Percentiles rank a stretch among this genome's conserved stretches.
These are phyloP conservation scores for Falco berigora DNA, from an alignment of 2,797 vertebrate species.

Conservation along the genomic window DNA sequence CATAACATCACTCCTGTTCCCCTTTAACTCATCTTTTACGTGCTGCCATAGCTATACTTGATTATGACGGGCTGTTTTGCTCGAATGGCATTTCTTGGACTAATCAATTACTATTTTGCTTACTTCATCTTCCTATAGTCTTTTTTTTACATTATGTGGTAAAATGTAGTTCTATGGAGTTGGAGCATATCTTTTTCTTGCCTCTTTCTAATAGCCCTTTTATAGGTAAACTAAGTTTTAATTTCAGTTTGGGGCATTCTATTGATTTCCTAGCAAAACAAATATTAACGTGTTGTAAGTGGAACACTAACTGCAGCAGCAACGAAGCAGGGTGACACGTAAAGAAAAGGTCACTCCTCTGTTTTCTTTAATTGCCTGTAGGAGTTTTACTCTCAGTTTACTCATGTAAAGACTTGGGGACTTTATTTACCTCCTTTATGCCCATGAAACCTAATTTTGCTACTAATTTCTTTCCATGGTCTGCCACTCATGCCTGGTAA, in stretches of 20 bases:
- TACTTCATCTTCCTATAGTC: neutral
- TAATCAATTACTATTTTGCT: neutral
- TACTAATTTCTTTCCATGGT: neutral
- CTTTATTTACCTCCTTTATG: neutral
- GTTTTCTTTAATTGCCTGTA: neutral
- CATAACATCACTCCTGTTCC: neutral
- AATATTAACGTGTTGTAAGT: neutral
- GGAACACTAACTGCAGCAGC: neutral
- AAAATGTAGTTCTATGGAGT: neutral
- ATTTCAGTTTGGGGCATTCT: neutral
- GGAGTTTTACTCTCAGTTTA: neutral
- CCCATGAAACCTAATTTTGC: neutral
- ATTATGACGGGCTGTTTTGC: neutral
- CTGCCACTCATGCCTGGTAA: neutral
- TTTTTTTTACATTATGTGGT: neutral
- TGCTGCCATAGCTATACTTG: neutral
- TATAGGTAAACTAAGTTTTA: neutral
- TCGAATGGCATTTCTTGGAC: neutral
- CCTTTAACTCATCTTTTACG: neutral
- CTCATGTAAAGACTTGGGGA: neutral
- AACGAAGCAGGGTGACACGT: neutral
- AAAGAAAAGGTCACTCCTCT: neutral
- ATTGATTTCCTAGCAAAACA: neutral
- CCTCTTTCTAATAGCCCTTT: neutral
- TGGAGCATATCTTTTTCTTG: neutral